Conservation (phyloP, 2,888 invertebrate species). For the Litoditis marina region DNA sequence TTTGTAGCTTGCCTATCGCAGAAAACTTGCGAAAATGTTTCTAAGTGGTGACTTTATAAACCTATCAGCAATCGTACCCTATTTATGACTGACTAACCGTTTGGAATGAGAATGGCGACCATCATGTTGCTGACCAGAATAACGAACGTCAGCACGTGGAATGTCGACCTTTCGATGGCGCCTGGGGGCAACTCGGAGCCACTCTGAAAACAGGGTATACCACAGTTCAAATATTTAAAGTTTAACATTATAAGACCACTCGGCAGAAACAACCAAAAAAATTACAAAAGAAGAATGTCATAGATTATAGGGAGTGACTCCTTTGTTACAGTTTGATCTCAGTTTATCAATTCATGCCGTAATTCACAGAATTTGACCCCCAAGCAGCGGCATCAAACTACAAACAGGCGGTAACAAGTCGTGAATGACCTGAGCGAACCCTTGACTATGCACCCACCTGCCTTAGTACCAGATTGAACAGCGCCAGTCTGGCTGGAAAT, state of each 20-base stretch:
- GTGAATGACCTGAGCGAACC: not conserved
- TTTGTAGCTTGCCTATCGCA: too few species aligned
- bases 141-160: constrained; percentile 72
- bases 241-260: too few species aligned
- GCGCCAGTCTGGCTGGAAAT: constrained; percentile 88
- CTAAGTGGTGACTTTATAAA: too few species aligned
- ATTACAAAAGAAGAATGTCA: too few species aligned
- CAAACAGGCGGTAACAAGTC: not conserved
- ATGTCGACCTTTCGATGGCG: constrained; percentile 38
- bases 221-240: too few species aligned
- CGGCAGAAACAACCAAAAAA: too few species aligned
- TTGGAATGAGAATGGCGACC: constrained; percentile 83
- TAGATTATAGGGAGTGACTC: too few species aligned
- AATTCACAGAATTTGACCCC: too few species aligned
- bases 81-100: constrained; percentile 67
- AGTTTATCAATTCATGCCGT: too few species aligned
- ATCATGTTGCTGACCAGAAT: constrained; percentile 73
- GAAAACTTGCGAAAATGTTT: too few species aligned
- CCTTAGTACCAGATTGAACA: constrained; percentile 76
- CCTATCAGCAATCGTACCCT: too few species aligned
- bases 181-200: constrained; percentile 27
- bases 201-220: constrained; percentile 23
- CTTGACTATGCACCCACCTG: not conserved
- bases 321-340: not conserved
- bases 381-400: too few species aligned